Base-by-base conservation (phyloP, 92 coral and sea anemone genomes). In the Bergia sp. region DNA sequence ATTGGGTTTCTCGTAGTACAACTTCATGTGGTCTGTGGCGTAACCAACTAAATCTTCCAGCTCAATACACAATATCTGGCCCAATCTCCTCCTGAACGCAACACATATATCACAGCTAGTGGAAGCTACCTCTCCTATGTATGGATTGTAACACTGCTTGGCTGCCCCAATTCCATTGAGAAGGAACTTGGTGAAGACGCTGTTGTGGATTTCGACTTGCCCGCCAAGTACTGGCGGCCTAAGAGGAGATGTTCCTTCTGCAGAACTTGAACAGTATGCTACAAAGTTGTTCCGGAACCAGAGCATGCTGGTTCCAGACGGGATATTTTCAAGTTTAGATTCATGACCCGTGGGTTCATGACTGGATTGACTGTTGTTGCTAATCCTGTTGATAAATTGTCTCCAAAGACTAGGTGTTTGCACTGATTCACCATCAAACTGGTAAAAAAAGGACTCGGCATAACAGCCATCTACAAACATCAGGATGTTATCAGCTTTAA, bases 231-330 rank as follows among this genome's bases (percentile, higher is more conserved):
- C 7, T 65, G 71, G 71, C 0, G 4, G n/a, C n/a, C 6, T 16
- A n/a, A 18, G 16, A n/a, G 36, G 7, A 6, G 71, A 65, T 65
- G 71, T 65, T 16, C 71, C 71, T 65, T 65, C 71, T 5, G 71
- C 71, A 65, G 71, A 65, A 65, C 71, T 65, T 65, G 71, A 65
- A 65, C 71, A 65, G 29, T 65, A 65, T 65, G 71, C 71, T 64
- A 64, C 71, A 64, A 64, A 15, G 71, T 64, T 64, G 9, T 21
- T 65, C 37, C 37, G 0, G 37, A 65, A 65, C 73, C 16, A 65
- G 7, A 65, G 7, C 73, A 65, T 65, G 36, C 37, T 65, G 21
- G 5, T 65, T 65, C 73, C 73, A 20, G 37, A 65, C 13, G 69
- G 69, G 13, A 64, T 64, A 64, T 4, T 15, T 15, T 64, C 23